Evolutionary conservation across 2,797 vertebrate species (phyloP).

Genomic region (Botia kubotai): DNA sequence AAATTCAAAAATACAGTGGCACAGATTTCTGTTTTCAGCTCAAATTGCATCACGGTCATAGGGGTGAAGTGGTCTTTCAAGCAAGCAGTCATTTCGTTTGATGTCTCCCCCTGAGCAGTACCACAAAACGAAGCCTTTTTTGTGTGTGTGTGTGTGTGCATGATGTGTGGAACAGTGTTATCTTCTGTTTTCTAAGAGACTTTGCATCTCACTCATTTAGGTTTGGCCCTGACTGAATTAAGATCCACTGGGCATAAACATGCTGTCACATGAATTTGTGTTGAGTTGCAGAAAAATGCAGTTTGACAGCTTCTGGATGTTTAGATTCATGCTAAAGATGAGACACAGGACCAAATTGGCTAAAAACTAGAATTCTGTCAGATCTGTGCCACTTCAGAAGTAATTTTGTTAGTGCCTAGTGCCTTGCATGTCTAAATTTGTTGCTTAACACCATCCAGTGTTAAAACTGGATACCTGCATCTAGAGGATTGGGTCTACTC

Average conservation of each 20-base stretch:
- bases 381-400: background rate
- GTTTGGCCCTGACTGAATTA: conserved; percentile 38
- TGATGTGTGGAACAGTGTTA: conserved; percentile 6
- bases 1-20: background rate
- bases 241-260: conserved; percentile 38
- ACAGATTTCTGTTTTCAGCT: conserved; percentile 29
- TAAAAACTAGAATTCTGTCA: conserved; percentile 16
- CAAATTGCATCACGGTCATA: conserved; percentile 35
- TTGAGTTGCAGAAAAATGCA: conserved; percentile 12
- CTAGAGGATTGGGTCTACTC: no score
- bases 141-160: background rate
- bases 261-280: conserved; percentile 41
- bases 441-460: conserved; percentile 51
- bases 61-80: conserved; percentile 2
- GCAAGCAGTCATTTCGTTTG: conserved; percentile 33
- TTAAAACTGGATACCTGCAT: conserved; percentile 1
- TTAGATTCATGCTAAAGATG: conserved; percentile 32
- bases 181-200: conserved; percentile 20
- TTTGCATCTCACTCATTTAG: conserved; percentile 5
- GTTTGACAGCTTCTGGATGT: conserved; percentile 30
- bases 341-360: conserved; percentile 10
- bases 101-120: conserved; percentile 36
- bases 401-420: background rate
- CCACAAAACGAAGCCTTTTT: conserved; percentile 18
- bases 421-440: background rate